These are phyloP conservation scores for Bucco capensis DNA, from an alignment of 2,113 vertebrate genomes.

Conservation along the genomic window DNA sequence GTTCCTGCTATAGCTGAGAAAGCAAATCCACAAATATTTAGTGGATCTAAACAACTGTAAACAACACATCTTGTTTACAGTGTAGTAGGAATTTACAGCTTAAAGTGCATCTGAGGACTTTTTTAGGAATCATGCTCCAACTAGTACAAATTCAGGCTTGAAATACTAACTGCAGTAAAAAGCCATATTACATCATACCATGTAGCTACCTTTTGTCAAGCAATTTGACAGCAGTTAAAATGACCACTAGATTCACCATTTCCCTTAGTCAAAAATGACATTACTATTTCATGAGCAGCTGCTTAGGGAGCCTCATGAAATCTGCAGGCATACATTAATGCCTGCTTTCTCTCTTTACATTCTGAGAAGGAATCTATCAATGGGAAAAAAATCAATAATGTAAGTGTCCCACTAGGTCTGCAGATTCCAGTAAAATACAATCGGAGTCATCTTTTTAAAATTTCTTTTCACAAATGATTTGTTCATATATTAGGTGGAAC, in stretches of 20 bases:
- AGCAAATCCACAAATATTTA: constrained; percentile 77
- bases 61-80: constrained; percentile 68
- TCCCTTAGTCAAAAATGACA: constrained; percentile 29
- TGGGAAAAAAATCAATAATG: background rate
- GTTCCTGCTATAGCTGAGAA: constrained; percentile 73
- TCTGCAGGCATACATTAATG: constrained; percentile 1
- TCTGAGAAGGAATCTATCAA: background rate
- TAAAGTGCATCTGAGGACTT: constrained; percentile 32
- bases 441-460: background rate
- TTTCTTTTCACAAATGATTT: background rate
- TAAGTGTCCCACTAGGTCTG: background rate
- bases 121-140: constrained; percentile 39
- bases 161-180: constrained; percentile 44
- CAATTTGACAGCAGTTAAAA: constrained; percentile 1
- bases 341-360: background rate
- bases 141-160: background rate
- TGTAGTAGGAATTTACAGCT: constrained; percentile 62
- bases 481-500: background rate
- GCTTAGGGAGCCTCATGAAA: background rate
- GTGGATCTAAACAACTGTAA: constrained; percentile 72
- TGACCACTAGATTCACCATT: background rate
- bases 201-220: background rate
- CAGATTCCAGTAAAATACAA: background rate
- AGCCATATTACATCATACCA: accelerated
- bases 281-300: constrained; percentile 21